Base-by-base conservation (phyloP, 2,888 invertebrate genomes). In the Brenthis ino region DNA sequence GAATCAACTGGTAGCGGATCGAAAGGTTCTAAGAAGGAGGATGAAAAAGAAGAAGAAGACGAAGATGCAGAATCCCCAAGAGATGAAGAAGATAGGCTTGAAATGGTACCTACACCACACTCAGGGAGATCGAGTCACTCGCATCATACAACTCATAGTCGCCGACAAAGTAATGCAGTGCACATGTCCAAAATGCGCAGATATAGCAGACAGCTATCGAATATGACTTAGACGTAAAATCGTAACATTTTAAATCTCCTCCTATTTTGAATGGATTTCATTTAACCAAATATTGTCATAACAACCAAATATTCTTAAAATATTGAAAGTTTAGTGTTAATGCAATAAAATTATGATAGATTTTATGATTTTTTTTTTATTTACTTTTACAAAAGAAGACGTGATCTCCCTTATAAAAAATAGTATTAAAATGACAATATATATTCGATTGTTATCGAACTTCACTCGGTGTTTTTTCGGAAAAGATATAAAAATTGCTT, bases 161-260 rank as follows among this genome's bases (percentile, higher is more conserved):
- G 92, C 65, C 80, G 91, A 33, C 90, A 89, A 64, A 92, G 92
- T 67, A 91, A 91, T 66, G 91, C 88, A 4, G 82, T 86, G 0
- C 90, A 91, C 74, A 88, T 92, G 78, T 88, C 91, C 5, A 82
- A 78, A 70, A 87, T 86, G 85, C 80, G 91, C 4, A 91, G 89
- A 75, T 89, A 83, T 72, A 91, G 86, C 71, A 75, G 75, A 67
- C 72, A 73, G 60, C 63, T 64, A 57, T 73, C 74, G 43, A 64
- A 68, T 24, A 69, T 64, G 64, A 69, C 71, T 5, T 66, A 71
- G 37, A 8, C 50, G 2, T 48, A 28, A n/a, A 14, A n/a, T 11
- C 13, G 8, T 11, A 60, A 28, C 28, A 53, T 20, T 53, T 20
- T 20, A 54, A 54, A 8, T 6, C 14, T 1, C 5, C 24, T 24